Percentiles rank a stretch among this genome's conserved stretches.
phyloP scores from a whole-genome alignment of 2,888 invertebrate genomes.

The Drosophila subsilvestris region DNA sequence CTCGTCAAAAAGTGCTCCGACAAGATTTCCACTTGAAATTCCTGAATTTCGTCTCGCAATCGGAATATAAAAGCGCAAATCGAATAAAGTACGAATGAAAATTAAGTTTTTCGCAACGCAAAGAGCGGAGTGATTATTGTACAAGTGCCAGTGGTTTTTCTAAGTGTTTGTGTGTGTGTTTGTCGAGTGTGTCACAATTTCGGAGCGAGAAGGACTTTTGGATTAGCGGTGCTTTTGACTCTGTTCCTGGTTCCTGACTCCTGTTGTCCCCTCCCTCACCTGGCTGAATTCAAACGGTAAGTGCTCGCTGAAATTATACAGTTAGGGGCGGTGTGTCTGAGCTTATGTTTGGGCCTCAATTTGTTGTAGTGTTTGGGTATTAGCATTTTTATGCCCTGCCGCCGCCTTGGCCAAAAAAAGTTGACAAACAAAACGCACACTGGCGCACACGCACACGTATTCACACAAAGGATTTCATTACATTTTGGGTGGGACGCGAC shows the following conservation, averaged over 20 bases:
- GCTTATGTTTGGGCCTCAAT: conserved; percentile 52
- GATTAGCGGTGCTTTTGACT: conserved; percentile 63
- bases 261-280: background rate
- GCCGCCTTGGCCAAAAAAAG: conserved; percentile 54
- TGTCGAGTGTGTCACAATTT: conserved; percentile 48
- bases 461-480: conserved; percentile 72
- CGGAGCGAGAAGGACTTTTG: conserved; percentile 48
- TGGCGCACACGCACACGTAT: conserved; percentile 20
- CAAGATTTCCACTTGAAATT: conserved; percentile 80
- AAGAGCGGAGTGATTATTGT: conserved; percentile 43
- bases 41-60: conserved; percentile 71
- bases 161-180: conserved; percentile 44
- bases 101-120: conserved; percentile 47
- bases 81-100: conserved; percentile 47
- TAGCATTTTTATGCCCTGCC: conserved; percentile 67
- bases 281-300: conserved; percentile 57
- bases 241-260: background rate
- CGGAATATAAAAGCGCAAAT: conserved; percentile 56
- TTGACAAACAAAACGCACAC: conserved; percentile 70
- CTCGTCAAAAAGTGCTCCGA: conserved; percentile 72
- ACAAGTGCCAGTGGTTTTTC: conserved; percentile 37
- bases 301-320: conserved; percentile 50
- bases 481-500: conserved; percentile 67
- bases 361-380: conserved; percentile 73
- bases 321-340: conserved; percentile 1